These are phyloP conservation scores for Cyprinodon brontotheroides DNA, from an alignment of 2,113 vertebrate species.

Conservation along the genomic window DNA sequence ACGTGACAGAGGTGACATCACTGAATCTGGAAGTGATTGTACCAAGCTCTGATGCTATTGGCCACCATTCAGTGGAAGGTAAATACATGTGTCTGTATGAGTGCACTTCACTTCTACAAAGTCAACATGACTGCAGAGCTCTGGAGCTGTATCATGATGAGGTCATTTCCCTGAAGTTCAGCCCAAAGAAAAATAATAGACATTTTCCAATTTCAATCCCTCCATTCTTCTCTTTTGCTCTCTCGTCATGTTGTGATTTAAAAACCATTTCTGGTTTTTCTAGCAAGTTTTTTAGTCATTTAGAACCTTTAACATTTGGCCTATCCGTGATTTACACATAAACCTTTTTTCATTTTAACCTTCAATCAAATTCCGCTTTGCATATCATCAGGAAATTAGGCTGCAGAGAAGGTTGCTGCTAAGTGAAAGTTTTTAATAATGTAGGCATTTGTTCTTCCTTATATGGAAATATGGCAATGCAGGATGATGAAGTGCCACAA, in stretches of 20 bases:
- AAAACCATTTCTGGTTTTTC: conserved; percentile 28
- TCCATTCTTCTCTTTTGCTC: conserved; percentile 40
- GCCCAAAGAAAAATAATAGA: conserved; percentile 82
- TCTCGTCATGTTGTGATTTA: conserved; percentile 35
- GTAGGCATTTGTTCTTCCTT: too few species aligned
- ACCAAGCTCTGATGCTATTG: conserved; percentile 84
- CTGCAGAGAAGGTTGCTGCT: neutral
- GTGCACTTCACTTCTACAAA: conserved; percentile 58
- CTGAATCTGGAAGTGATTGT: conserved; percentile 89
- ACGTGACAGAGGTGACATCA: conserved; percentile 73
- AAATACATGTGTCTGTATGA: conserved; percentile 28
- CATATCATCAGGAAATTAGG: neutral
- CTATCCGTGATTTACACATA: neutral
- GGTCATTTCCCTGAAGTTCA: conserved; percentile 89
- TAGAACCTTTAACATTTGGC: neutral
- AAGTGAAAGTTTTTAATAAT: too few species aligned
- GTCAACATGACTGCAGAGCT: conserved; percentile 84
- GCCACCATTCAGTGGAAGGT: conserved; percentile 81
- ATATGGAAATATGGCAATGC: too few species aligned
- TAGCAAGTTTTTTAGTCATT: conserved; percentile 34
- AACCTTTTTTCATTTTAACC: too few species aligned
- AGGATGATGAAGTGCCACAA: too few species aligned
- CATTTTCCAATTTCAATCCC: conserved; percentile 65
- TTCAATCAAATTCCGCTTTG: neutral
- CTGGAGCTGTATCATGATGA: conserved; percentile 83